Base-by-base conservation (phyloP, 2,113 vertebrate genomes). In the Hemibagrus wyckioides region DNA sequence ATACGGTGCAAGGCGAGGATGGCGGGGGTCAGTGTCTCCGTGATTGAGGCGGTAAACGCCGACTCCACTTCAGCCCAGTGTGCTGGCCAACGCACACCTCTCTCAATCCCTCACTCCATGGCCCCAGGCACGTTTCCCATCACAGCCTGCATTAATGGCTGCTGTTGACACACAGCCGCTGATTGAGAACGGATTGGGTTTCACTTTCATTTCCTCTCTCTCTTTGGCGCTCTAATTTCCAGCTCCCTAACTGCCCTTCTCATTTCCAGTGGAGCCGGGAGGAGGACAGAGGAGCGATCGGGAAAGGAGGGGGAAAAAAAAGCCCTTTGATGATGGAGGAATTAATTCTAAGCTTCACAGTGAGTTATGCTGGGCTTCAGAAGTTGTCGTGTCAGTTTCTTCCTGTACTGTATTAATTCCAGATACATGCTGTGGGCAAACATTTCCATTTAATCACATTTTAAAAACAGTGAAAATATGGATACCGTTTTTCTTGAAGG, bases 1-100 rank as follows among this genome's bases (percentile, higher is more conserved):
- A 94, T 94, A 94, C 92, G 86, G 87, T 50, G 56, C 85, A 88
- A 85, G 88, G 88, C 91, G 88, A 87, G 86, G 84, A 90, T 86
- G 82, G 89, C 50, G 77, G 57, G 84, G 90, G 84, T 90, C 69
- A 77, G 80, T 50, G 61, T 39, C 65, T 30, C 59, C 44, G 59
- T 86, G 88, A 92, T 89, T 91, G 85, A 80, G 36, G 21, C 39
- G 17, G 36, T 65, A 61, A 33, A 69, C 77, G 19, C 33, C 28
- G 76, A 83, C 2, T 75, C 80, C 84, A 84, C 89, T 82, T 77
- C 87, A 89, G 67, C 63, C 61, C 75, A 56, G 48, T 69, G 69
- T 73, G 59, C 41, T 41, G 65, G 86, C 63, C 83, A 41, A 65
- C 86, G 67, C 57, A 36, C 75, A 85, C 87, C 63, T 80, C 85